Evolutionary conservation across 2,113 vertebrate species (phyloP).

Genomic region (Fregata magnificens): DNA sequence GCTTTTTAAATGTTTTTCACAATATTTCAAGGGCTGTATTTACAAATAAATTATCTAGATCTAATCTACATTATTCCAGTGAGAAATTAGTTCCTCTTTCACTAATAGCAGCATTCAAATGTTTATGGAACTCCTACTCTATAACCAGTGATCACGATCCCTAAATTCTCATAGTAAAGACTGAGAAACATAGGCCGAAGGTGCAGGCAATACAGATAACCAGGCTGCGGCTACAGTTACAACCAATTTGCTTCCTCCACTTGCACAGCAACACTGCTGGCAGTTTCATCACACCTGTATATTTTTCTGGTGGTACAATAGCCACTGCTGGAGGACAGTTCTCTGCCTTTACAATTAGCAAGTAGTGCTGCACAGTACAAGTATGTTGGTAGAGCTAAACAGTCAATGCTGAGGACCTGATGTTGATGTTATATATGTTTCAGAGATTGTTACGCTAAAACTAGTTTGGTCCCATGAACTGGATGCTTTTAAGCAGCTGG

Average conservation of each 20-base stretch:
- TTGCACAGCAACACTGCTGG: not conserved
- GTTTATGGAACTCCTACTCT: not conserved
- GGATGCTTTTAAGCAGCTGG: not conserved
- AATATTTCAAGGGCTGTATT: not conserved
- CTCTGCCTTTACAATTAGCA: not conserved
- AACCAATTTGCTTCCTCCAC: not conserved
- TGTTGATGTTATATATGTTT: not conserved
- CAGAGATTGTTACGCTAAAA: not conserved
- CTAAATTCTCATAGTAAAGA: not conserved
- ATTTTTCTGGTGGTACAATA: not conserved
- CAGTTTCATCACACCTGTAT: not conserved
- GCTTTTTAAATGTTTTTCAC: not conserved
- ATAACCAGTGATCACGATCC: not conserved
- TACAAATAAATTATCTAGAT: not conserved
- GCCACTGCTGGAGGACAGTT: not conserved
- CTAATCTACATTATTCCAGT: not conserved
- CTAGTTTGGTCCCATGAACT: not conserved
- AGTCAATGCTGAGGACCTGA: not conserved
- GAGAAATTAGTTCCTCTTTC: not conserved
- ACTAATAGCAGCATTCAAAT: not conserved
- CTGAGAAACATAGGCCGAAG: not conserved
- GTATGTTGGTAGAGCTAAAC: not conserved
- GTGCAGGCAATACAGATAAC: not conserved
- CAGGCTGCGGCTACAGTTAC: not conserved
- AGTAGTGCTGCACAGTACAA: not conserved